These are phyloP conservation scores for Arizona elegans DNA, from an alignment of 2,113 vertebrate genomes.

Conservation along the genomic window DNA sequence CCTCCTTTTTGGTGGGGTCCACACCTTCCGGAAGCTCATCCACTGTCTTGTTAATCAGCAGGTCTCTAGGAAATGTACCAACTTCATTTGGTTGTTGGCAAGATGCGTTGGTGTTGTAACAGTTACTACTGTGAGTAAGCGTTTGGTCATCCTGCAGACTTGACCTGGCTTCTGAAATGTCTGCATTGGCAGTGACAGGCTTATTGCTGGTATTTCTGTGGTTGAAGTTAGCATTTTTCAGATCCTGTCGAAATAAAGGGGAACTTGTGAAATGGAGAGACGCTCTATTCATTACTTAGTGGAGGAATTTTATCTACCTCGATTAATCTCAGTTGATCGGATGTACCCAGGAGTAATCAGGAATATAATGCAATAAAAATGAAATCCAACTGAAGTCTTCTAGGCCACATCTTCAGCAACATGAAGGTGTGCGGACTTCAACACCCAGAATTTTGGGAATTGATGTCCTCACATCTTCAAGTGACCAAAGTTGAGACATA, in stretches of 20 bases:
- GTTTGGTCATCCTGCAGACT: constrained; percentile 37
- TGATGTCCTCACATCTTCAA: neutral
- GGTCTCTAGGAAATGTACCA: constrained; percentile 53
- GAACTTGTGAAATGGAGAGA: neutral
- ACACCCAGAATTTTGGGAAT: neutral
- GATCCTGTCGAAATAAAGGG: constrained; percentile 65
- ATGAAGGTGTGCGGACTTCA: neutral
- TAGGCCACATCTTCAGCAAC: neutral
- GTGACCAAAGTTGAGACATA: neutral
- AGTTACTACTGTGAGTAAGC: constrained; percentile 1
- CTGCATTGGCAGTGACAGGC: constrained; percentile 31
- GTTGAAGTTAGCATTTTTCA: constrained; percentile 70
- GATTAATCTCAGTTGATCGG: neutral
- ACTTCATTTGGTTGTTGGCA: constrained; percentile 31
- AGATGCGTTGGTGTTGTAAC: constrained; percentile 5
- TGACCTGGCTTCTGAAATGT: neutral
- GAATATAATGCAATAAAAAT: neutral
- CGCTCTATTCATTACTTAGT: neutral
- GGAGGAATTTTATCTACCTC: neutral
- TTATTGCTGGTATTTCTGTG: constrained; percentile 33
- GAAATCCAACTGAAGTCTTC: neutral
- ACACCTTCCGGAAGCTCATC: constrained; percentile 78
- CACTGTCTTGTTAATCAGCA: constrained; percentile 69
- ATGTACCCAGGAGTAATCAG: neutral
- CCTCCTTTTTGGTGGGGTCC: constrained; percentile 82